Conservation (phyloP, 1,140 invertebrate genomes). For the Drosophila teissieri region DNA sequence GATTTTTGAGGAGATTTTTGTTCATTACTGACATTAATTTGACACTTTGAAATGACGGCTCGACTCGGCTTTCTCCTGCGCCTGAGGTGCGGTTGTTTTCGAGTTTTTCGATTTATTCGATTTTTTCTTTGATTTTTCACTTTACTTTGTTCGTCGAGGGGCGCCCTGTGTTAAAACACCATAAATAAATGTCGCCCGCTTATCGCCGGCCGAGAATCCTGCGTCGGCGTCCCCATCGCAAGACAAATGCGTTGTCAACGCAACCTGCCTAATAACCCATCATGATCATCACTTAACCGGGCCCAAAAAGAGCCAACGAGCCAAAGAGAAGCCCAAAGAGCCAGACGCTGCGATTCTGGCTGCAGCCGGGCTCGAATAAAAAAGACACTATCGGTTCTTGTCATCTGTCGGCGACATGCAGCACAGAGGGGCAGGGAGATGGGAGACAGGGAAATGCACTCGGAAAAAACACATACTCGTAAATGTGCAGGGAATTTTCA, state of each 20-base stretch:
- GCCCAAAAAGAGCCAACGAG: conserved; percentile 14
- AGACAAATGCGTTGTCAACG: conserved; percentile 83
- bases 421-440: conserved; percentile 24
- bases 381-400: conserved; percentile 77
- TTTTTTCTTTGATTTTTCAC: conserved; percentile 13
- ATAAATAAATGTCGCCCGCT: conserved; percentile 81
- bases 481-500: too few relatives aligned
- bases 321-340: conserved; percentile 36
- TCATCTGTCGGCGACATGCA: conserved; percentile 79
- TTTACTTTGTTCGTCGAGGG: conserved; percentile 16
- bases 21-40: conserved; percentile 77
- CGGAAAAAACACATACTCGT: not conserved
- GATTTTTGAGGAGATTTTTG: conserved; percentile 47
- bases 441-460: conserved; percentile 1
- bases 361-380: conserved; percentile 31
- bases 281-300: conserved; percentile 80
- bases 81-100: conserved; percentile 15
- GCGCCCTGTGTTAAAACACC: conserved; percentile 78
- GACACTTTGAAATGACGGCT: conserved; percentile 65
- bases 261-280: conserved; percentile 83
- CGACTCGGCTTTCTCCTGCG: conserved; percentile 26
- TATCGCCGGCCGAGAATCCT: conserved; percentile 66
- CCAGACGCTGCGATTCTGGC: conserved; percentile 27
- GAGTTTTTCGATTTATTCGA: conserved; percentile 3
- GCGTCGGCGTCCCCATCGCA: conserved; percentile 70